A percentile compares a stretch with the other conserved stretches of the same genome.
Conservation (phyloP, 37 sponge, comb jelly and placozoan genomes). For the Haliclona indistincta region DNA sequence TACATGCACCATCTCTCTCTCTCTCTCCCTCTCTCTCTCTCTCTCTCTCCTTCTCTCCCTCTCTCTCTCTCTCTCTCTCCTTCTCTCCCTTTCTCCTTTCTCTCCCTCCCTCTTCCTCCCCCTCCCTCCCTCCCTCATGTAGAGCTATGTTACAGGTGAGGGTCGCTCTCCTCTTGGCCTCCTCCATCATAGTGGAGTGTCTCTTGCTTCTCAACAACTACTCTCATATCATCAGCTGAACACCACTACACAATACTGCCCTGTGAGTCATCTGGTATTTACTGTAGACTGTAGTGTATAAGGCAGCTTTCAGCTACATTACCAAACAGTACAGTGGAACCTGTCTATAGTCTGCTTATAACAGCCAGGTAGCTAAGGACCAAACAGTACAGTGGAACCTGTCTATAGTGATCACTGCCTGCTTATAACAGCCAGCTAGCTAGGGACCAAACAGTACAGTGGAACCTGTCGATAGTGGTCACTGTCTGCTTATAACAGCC, state of each 20-base stretch:
- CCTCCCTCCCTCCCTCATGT: not conserved
- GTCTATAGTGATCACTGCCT: too few species aligned
- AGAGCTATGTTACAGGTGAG: constrained; percentile 43
- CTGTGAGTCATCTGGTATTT: too few species aligned
- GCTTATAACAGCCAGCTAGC: too few species aligned
- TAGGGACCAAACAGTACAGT: too few species aligned
- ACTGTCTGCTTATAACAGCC: too few species aligned
- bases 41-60: constrained; percentile 1
- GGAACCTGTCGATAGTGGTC: too few species aligned
- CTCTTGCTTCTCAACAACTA: constrained; percentile 55
- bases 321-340: too few species aligned
- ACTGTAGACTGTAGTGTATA: too few species aligned
- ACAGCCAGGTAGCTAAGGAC: too few species aligned
- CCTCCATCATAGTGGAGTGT: constrained; percentile 54
- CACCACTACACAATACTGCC: constrained; percentile 20
- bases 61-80: constrained; percentile 12
- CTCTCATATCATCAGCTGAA: constrained; percentile 37
- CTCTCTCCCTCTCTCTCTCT: constrained; percentile 9
- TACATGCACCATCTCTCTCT: not conserved
- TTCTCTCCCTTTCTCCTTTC: constrained; percentile 1
- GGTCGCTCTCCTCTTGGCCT: constrained; percentile 16
- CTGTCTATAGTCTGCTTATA: too few species aligned
- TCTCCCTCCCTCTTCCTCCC: constrained; percentile 9
- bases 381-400: too few species aligned
- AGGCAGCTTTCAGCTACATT: too few species aligned